phyloP scores from a whole-genome alignment of 2,113 vertebrate species.

The Agelaius phoeniceus region DNA sequence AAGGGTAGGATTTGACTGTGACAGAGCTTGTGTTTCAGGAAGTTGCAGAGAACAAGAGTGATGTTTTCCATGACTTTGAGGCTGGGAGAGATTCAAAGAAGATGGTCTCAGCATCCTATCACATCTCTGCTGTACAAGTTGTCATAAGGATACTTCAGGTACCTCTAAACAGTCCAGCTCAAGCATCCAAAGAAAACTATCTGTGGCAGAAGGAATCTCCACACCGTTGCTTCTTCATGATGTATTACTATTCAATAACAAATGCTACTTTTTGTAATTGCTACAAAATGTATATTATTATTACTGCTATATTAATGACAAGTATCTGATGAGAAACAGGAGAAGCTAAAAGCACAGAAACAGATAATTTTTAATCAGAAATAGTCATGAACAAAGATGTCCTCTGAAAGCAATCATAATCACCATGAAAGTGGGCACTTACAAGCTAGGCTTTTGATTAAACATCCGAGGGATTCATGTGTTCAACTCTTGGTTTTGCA shows the following conservation, averaged over 20 bases:
- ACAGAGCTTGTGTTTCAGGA: not conserved
- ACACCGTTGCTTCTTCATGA: not conserved
- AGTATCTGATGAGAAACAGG: not conserved
- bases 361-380: not conserved
- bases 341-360: not conserved
- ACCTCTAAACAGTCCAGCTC: not conserved
- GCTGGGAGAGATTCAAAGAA: not conserved
- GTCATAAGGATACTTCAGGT: not conserved
- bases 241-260: not conserved
- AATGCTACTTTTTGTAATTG: not conserved
- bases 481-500: not conserved
- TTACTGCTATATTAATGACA: not conserved
- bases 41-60: not conserved
- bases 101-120: not conserved
- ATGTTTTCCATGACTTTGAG: not conserved
- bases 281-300: not conserved
- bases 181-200: not conserved
- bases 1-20: not conserved
- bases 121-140: not conserved
- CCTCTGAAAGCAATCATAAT: not conserved
- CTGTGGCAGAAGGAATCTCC: not conserved
- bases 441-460: not conserved
- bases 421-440: not conserved
- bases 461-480: not conserved
- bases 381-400: not conserved